A percentile compares a stretch with the other conserved stretches of the same genome.
These are phyloP conservation scores for Tillus elongatus DNA, from an alignment of 2,888 invertebrate genomes.

Conservation along the genomic window DNA sequence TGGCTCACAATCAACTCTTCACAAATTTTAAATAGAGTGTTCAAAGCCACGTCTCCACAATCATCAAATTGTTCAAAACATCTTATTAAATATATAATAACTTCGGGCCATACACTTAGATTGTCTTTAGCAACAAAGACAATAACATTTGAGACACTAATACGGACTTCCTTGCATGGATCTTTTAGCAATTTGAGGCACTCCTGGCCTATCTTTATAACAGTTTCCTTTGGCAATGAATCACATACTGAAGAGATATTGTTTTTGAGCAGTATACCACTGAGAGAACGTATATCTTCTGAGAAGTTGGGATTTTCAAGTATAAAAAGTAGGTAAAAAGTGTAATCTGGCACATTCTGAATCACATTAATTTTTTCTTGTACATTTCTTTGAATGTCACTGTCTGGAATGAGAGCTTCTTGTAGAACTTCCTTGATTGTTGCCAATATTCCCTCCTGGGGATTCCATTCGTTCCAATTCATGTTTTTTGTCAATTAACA, in stretches of 20 bases:
- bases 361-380: conserved; percentile 97
- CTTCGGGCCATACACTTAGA: conserved; percentile 83
- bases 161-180: conserved; percentile 85
- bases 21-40: conserved; percentile 95
- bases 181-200: conserved; percentile 90
- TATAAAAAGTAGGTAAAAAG: conserved; percentile 95
- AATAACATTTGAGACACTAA: conserved; percentile 93
- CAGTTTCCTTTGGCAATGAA: conserved; percentile 78
- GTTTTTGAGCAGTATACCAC: conserved; percentile 95
- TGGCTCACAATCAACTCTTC: conserved; percentile 66
- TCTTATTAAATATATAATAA: conserved; percentile 81
- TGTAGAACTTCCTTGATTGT: conserved; percentile 93
- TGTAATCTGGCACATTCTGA: conserved; percentile 95
- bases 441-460: conserved; percentile 87
- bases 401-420: conserved; percentile 96
- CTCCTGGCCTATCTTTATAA: conserved; percentile 88
- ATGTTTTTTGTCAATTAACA: too few species aligned
- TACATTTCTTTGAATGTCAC: conserved; percentile 86
- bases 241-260: conserved; percentile 88
- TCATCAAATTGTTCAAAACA: conserved; percentile 87
- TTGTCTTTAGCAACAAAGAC: conserved; percentile 93
- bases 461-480: conserved; percentile 76
- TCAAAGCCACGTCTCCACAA: conserved; percentile 94
- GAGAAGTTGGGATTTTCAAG: conserved; percentile 90
- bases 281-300: conserved; percentile 91